These are phyloP conservation scores for Corvus moneduloides DNA, from an alignment of 2,113 vertebrate species.

Conservation along the genomic window DNA sequence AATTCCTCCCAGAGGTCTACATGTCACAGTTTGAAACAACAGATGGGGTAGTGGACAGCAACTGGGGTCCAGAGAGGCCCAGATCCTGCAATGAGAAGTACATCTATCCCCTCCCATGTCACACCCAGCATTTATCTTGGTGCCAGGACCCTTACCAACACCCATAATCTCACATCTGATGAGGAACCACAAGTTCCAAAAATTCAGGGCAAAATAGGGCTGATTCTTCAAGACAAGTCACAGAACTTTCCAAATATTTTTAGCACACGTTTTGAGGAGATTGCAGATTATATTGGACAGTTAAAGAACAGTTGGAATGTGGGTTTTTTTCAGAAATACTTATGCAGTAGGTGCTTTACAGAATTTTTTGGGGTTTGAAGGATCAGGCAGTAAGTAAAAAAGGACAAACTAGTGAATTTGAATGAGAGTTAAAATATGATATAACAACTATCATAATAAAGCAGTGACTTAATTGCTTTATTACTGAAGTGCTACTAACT, in stretches of 20 bases:
- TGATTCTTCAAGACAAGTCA: background rate
- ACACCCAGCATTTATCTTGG: background rate
- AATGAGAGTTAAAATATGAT: background rate
- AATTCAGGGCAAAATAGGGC: background rate
- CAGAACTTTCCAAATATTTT: background rate
- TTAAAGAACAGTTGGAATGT: background rate
- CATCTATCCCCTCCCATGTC: background rate
- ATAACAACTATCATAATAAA: background rate
- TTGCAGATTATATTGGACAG: background rate
- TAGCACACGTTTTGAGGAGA: background rate
- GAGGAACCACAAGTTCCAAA: background rate
- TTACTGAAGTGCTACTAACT: background rate
- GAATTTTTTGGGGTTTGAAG: background rate
- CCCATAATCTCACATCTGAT: background rate
- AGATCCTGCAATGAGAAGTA: background rate
- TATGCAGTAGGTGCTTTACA: background rate
- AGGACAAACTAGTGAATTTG: background rate
- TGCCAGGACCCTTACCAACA: background rate
- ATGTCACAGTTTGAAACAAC: background rate
- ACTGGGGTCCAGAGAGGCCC: background rate
- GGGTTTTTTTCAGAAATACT: background rate
- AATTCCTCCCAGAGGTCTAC: background rate
- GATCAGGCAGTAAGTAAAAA: background rate
- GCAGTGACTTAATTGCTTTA: background rate
- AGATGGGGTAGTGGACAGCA: background rate